Evolutionary conservation across 1,140 invertebrate species (phyloP), one percentile per base, ranked within the genome.

Genomic region (Laupala kohalensis): DNA sequence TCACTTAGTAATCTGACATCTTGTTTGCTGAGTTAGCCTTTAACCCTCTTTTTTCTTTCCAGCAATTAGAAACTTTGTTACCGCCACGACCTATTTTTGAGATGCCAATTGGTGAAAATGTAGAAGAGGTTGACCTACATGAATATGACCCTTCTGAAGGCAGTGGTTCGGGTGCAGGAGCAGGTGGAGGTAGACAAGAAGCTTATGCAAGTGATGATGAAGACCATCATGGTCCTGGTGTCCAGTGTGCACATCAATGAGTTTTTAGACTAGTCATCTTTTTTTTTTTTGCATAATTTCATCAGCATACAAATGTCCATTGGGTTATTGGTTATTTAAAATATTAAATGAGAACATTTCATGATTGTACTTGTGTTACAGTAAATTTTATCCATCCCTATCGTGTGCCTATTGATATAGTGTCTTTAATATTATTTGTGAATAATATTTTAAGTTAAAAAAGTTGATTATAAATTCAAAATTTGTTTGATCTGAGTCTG

Each of bases 81-180:
- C 90, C 91, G 5, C 81, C 86, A 13, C 83, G 90, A 74, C 84
- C 89, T 30, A 80, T 79, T 15, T 86, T 89, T 79, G 83, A 82
- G 28, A 86, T 89, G 81, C 91, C 91, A 1, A 82, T 81, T 69
- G 89, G 88, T 25, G 88, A 92, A 29, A 83, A 92, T 77, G 90
- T 92, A 0, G 92, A 95, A 79, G 92, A 95, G 80, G 93, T 93
- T 0, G 87, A 91, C 76, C 79, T 96, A 77, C 83, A 87, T 75
- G 92, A 94, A 70, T 92, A 88, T 77, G 89, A 90, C 72, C 85
- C 87, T 5, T 78, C 76, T 23, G 76, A 79, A 12, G 82, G 76
- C 74, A 76, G 78, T 66, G 74, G 75, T n/a, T 81, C 74, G 74
- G 78, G 76, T 72, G 78, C 81, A 6, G 53, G 27, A 69, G 81